Base-by-base conservation (phyloP, 2,113 vertebrate genomes). In the Lethenteron camtschaticum region DNA sequence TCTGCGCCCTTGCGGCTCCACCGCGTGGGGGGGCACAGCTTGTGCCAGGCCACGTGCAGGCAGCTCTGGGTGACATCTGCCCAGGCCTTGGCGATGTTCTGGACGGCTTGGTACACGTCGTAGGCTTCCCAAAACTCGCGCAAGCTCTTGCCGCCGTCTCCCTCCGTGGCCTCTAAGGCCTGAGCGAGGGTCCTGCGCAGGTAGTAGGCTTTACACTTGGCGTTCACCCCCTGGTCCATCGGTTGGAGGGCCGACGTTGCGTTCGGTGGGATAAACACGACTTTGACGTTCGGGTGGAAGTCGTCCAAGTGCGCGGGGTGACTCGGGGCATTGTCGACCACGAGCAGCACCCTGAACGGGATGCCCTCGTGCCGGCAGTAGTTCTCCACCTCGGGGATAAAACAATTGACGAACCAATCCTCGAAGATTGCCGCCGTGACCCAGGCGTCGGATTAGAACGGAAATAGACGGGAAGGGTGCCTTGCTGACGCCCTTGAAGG, bases 61-160 rank as follows among this genome's bases (percentile, higher is more conserved):
- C 56, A 73, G n/a, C n/a, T 16, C 16, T 71, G 10, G 3, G 72
- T 71, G 11, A 73, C 63, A 57, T 55, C 63, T 55, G 9, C 56
- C 66, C n/a, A 73, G 56, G 60, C 72, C 63, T 18, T n/a, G 60
- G 20, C 70, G 41, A 41, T 41, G 63, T 73, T 70, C 59, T 57
- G 55, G n/a, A 73, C 69, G 56, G 56, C 63, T 18, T 73, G 18
- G 13, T 69, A 71, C 57, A 71, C 58, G 63, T 71, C 41, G 41
- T 73, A 14, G 8, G 18, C 20, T 41, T 73, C 69, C 70, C 70
- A 71, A 55, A 71, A 10, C 8, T 56, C 41, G 6, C 41, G 41
- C 8, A 70, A 10, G 14, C 18, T 20, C 56, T 71, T 60, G 9
- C 12, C 14, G 24, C 20, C 12, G 14, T 71, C 70, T 20, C 41